Conservation (phyloP, 2,888 invertebrate species). For the Athalia rosae region DNA sequence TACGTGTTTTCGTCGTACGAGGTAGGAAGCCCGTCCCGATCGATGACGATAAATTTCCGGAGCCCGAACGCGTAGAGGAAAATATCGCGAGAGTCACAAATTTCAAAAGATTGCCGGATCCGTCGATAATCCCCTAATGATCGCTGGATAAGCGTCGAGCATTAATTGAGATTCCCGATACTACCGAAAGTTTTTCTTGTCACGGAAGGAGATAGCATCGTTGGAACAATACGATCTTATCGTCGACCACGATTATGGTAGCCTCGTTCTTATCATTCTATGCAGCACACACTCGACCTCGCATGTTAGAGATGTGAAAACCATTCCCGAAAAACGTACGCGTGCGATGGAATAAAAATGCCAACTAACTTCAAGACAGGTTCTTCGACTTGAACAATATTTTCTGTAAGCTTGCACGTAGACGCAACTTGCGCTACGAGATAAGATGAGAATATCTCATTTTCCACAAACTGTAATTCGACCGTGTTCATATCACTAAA, state of each 20-base stretch:
- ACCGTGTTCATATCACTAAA: neutral
- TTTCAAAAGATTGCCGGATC: conserved; percentile 11
- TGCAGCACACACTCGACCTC: conserved; percentile 1
- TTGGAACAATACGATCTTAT: conserved; percentile 46
- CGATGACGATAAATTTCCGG: conserved; percentile 7
- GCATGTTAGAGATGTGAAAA: neutral
- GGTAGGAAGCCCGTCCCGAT: neutral
- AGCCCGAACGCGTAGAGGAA: neutral
- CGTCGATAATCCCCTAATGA: conserved; percentile 53
- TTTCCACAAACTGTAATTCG: neutral
- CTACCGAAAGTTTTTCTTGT: conserved; percentile 61
- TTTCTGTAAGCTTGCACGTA: no score
- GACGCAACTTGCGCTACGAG: no score
- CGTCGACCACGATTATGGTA: conserved; percentile 1
- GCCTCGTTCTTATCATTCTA: neutral
- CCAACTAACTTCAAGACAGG: no score
- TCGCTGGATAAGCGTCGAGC: conserved; percentile 58
- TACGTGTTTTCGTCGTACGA: conserved; percentile 15
- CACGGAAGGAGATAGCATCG: conserved; percentile 62
- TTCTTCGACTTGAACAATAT: no score
- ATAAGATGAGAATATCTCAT: neutral
- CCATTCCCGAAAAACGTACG: no score
- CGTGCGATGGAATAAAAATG: no score
- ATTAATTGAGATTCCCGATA: conserved; percentile 71
- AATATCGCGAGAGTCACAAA: neutral